Conservation (phyloP, 2,113 vertebrate genomes). For the Melanerpes formicivorus region DNA sequence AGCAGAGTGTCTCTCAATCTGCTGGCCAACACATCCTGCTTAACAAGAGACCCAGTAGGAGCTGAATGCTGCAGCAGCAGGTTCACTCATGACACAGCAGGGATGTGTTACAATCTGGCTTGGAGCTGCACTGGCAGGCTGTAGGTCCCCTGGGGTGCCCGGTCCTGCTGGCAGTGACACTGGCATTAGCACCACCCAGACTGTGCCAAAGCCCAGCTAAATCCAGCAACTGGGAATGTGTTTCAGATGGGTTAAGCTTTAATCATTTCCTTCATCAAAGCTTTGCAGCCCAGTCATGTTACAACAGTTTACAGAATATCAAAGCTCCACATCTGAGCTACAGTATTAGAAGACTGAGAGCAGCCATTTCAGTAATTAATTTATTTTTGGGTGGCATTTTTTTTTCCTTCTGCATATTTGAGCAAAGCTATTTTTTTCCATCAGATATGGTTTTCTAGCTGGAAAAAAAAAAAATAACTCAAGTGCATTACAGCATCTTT, state of each 20-base stretch:
- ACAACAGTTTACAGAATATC: not conserved
- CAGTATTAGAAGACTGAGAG: not conserved
- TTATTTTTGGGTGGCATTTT: not conserved
- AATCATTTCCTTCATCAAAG: not conserved
- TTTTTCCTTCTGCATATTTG: not conserved
- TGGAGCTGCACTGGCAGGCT: not conserved
- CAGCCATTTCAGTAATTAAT: not conserved
- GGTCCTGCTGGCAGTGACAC: not conserved
- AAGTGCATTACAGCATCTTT: slow-evolving; percentile 54
- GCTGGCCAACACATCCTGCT: not conserved
- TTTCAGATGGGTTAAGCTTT: not conserved
- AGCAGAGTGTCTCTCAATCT: no score
- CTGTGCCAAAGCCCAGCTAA: not conserved
- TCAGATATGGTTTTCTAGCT: not conserved
- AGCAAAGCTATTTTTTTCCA: slow-evolving; percentile 1
- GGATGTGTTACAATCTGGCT: not conserved
- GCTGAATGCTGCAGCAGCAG: not conserved
- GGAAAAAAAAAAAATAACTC: slow-evolving; percentile 9
- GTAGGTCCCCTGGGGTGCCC: not conserved
- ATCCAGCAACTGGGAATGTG: accelerated
- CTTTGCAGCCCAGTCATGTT: not conserved
- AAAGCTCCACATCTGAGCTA: not conserved
- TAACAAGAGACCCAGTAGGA: not conserved
- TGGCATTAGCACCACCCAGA: not conserved
- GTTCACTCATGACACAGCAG: accelerated